These are phyloP conservation scores for Trissolcus japonicus DNA, from an alignment of 2,888 invertebrate species.

Conservation along the genomic window DNA sequence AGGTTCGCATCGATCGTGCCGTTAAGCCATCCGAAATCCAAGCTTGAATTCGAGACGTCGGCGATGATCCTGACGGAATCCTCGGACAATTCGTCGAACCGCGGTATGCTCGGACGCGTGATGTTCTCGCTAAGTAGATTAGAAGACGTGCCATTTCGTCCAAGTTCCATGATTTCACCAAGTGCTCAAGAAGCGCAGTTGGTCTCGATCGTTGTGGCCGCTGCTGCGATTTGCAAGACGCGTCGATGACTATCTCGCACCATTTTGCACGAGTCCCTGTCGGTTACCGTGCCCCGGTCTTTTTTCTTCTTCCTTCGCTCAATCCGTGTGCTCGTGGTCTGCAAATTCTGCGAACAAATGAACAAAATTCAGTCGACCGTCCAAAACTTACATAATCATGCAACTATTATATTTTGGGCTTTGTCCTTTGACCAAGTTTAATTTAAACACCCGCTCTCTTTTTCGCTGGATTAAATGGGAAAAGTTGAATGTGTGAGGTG, in stretches of 20 bases:
- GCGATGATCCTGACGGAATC: conserved; percentile 30
- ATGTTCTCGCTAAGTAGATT: conserved; percentile 54
- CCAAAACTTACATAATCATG: background rate
- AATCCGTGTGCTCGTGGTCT: conserved; percentile 11
- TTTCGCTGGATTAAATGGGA: too few relatives aligned
- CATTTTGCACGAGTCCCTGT: conserved; percentile 18
- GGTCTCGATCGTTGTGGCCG: conserved; percentile 35
- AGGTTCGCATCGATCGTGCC: conserved; percentile 54
- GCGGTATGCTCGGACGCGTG: conserved; percentile 43
- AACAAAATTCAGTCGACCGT: too few relatives aligned
- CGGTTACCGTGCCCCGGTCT: background rate
- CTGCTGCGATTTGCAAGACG: conserved; percentile 27
- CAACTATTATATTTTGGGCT: background rate
- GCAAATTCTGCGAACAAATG: conserved; percentile 29
- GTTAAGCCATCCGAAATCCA: conserved; percentile 66
- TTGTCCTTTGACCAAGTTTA: background rate
- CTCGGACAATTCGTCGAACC: conserved; percentile 45
- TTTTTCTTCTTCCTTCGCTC: background rate
- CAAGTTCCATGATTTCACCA: conserved; percentile 56
- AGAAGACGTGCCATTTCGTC: conserved; percentile 50
- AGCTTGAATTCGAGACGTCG: conserved; percentile 42
- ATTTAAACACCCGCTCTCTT: too few relatives aligned
- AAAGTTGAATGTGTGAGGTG: too few relatives aligned
- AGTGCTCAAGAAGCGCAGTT: conserved; percentile 42
- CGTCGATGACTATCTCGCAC: conserved; percentile 10